phyloP scores from a whole-genome alignment of 2,113 vertebrate species.

The Eubucco bourcierii region DNA sequence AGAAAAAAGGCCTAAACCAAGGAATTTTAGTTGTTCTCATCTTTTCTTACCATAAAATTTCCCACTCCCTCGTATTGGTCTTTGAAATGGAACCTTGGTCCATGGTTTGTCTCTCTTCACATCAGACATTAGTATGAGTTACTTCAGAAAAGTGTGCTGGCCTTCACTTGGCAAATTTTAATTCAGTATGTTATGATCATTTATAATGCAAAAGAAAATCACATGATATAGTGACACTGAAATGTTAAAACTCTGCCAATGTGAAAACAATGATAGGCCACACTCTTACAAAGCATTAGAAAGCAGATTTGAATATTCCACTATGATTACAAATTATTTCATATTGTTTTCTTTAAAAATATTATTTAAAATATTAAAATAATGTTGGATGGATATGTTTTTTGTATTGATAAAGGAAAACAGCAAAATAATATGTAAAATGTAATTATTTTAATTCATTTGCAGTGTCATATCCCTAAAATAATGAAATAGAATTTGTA shows the following conservation, averaged over 20 bases:
- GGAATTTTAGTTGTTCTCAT: background rate
- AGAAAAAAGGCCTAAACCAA: constrained; percentile 6
- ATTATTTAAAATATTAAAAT: background rate
- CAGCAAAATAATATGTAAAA: background rate
- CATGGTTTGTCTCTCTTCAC: background rate
- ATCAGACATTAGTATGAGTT: background rate
- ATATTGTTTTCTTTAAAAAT: background rate
- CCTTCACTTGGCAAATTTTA: background rate
- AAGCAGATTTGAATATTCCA: background rate
- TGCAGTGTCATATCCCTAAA: background rate
- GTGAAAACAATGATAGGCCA: background rate
- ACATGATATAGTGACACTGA: background rate
- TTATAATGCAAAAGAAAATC: background rate
- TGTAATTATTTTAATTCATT: background rate
- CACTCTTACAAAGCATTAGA: background rate
- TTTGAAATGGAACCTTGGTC: background rate
- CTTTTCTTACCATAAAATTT: background rate
- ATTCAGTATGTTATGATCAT: background rate
- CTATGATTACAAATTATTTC: background rate
- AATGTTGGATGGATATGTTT: background rate
- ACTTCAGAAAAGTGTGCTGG: background rate
- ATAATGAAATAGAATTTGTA: background rate
- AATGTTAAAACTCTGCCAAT: background rate
- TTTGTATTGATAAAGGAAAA: background rate
- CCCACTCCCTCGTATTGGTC: background rate